Base-by-base conservation (phyloP, 2,888 invertebrate genomes). In the Tenthredo notha region DNA sequence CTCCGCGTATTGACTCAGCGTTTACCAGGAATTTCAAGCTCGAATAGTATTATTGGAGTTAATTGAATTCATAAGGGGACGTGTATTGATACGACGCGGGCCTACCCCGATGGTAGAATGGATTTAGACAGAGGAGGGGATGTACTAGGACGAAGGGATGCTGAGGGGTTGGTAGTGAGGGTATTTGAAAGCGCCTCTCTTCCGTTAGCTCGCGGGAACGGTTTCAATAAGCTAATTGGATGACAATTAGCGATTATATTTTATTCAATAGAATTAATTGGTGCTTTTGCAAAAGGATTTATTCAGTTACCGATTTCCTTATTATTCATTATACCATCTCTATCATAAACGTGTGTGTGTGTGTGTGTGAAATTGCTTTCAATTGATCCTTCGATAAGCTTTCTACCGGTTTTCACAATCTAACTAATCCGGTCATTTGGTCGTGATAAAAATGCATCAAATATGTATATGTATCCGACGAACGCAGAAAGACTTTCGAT, bases 41-140 rank as follows among this genome's bases (percentile, higher is more conserved):
- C 87, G 89, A 89, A 90, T 89, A 89, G 88, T 90, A 89, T 89
- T 90, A 89, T 89, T 89, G 87, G 88, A 89, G 88, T 89, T 89
- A 90, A 91, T 89, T 89, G 90, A 89, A 90, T 89, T 89, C 89
- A 87, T 88, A 88, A 88, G 88, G 87, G 85, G 88, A 84, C 50
- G 67, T 82, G 82, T 85, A 85, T 85, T 85, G 82, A 85, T 85
- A 87, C 86, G 86, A 85, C 85, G 83, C 61, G 40, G 21, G 83
- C 67, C 67, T 80, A 61, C 37, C 43, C 43, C 12, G 29, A 47
- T 47, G 10, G 47, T n/a, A 5, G 83, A 40, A 67, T 67, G 43
- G 67, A 83, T 83, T 83, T 29, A 65, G 47, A 83, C 25, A 61
- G 74, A 72, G 70, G 33, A 75, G 85, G 58, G 80, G 70, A 18